Evolutionary conservation across 2,888 invertebrate species (phyloP).

Genomic region (Nomada fabriciana): DNA sequence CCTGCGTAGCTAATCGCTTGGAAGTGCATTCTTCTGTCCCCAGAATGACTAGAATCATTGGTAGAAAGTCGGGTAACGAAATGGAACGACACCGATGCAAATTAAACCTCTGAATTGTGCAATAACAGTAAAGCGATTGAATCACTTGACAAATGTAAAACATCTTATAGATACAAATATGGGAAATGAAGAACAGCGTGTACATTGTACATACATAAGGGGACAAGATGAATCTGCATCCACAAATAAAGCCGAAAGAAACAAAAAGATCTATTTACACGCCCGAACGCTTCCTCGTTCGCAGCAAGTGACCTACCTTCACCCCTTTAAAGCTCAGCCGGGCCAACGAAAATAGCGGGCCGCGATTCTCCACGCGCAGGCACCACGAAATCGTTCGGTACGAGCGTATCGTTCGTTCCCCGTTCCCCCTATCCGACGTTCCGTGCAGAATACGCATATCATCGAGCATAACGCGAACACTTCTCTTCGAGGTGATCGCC

Average conservation of each 20-base stretch:
- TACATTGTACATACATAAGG: background rate
- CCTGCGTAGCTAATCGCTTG: no score
- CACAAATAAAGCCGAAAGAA: background rate
- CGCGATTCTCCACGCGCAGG: slow-evolving; percentile 67
- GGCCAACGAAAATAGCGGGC: slow-evolving; percentile 61
- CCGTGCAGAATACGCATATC: slow-evolving; percentile 65
- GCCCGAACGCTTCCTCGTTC: slow-evolving; percentile 11
- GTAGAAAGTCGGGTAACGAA: no score
- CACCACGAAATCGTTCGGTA: slow-evolving; percentile 62
- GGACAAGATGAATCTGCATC: background rate
- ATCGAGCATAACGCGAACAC: slow-evolving; percentile 59
- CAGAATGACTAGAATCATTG: no score
- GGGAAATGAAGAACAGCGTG: no score
- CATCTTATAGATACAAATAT: no score
- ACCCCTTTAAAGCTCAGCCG: slow-evolving; percentile 5
- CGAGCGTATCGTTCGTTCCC: slow-evolving; percentile 57
- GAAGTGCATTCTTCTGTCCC: no score
- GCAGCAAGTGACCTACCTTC: slow-evolving; percentile 27
- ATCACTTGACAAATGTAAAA: no score
- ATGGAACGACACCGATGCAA: no score
- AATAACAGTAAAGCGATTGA: no score
- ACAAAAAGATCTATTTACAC: background rate
- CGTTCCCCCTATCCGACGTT: slow-evolving; percentile 46
- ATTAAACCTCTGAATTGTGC: no score
- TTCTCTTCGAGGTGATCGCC: slow-evolving; percentile 29